phyloP scores from a whole-genome alignment of 2,797 vertebrate species.

The Malurus splendens region DNA sequence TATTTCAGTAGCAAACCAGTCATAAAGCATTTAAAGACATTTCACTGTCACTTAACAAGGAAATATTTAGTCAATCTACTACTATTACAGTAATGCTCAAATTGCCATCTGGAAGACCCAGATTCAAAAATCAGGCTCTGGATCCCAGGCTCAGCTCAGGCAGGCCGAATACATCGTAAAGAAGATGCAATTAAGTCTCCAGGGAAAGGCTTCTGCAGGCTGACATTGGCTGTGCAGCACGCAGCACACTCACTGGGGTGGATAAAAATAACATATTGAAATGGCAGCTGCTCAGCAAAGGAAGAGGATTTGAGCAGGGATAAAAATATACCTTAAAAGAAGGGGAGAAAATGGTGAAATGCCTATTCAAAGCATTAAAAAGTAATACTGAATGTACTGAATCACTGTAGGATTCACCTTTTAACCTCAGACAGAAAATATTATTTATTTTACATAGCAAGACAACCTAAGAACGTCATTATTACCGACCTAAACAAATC shows the following conservation, averaged over 20 bases:
- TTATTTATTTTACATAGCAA: neutral
- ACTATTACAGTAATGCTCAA: constrained; percentile 1
- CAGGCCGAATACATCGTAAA: constrained; percentile 34
- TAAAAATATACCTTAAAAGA: constrained; percentile 39
- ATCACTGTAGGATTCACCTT: neutral
- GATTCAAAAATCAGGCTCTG: constrained; percentile 41
- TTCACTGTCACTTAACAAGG: constrained; percentile 47
- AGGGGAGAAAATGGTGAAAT: neutral
- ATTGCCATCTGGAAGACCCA: constrained; percentile 45
- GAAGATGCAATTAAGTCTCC: constrained; percentile 58
- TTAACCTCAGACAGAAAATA: neutral
- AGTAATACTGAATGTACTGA: neutral
- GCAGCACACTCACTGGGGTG: constrained; percentile 13
- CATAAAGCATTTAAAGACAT: constrained; percentile 31
- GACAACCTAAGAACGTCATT: neutral
- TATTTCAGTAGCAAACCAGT: constrained; percentile 12
- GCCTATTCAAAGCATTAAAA: neutral
- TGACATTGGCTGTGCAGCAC: constrained; percentile 45
- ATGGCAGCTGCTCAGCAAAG: constrained; percentile 59
- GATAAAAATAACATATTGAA: constrained; percentile 69
- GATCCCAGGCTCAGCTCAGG: constrained; percentile 26
- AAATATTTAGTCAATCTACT: constrained; percentile 45
- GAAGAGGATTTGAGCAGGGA: constrained; percentile 40
- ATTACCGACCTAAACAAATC: neutral
- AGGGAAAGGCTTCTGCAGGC: constrained; percentile 53